These are phyloP conservation scores for Corydoras sp. DNA, from an alignment of 2,113 vertebrate genomes.

Conservation along the genomic window DNA sequence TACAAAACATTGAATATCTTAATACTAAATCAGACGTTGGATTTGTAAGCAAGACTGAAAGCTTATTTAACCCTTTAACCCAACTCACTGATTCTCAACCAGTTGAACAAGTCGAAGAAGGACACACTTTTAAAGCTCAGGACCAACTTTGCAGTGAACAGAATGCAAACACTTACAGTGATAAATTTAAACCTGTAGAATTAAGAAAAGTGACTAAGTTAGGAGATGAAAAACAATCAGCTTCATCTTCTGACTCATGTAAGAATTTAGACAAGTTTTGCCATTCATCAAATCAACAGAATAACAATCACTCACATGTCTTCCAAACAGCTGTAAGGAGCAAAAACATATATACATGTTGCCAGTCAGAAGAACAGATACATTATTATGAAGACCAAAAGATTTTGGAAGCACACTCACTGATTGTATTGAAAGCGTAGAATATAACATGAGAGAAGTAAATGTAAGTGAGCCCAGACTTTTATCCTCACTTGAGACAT, in stretches of 20 bases:
- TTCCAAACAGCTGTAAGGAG: not conserved
- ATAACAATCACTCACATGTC: not conserved
- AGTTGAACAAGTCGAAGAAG: not conserved
- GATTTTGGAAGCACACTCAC: not conserved
- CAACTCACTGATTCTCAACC: not conserved
- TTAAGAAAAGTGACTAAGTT: not conserved
- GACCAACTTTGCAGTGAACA: not conserved
- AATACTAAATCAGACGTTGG: too few species aligned
- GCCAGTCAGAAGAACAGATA: conserved; percentile 2
- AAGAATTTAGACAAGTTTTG: not conserved
- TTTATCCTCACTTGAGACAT: not conserved
- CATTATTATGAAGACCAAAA: not conserved
- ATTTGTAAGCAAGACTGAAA: too few species aligned
- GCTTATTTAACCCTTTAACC: not conserved
- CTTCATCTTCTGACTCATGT: conserved; percentile 5
- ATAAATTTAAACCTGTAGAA: conserved; percentile 1
- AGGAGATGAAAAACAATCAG: conserved; percentile 6
- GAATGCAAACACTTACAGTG: not conserved
- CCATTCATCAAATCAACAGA: not conserved
- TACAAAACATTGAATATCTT: too few species aligned
- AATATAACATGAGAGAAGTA: conserved; percentile 3
- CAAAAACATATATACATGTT: not conserved
- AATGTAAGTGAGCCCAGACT: not conserved
- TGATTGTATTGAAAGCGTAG: conserved; percentile 3
- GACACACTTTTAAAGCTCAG: not conserved